Conservation (phyloP, 2,797 vertebrate genomes). For the Microtus agrestis region DNA sequence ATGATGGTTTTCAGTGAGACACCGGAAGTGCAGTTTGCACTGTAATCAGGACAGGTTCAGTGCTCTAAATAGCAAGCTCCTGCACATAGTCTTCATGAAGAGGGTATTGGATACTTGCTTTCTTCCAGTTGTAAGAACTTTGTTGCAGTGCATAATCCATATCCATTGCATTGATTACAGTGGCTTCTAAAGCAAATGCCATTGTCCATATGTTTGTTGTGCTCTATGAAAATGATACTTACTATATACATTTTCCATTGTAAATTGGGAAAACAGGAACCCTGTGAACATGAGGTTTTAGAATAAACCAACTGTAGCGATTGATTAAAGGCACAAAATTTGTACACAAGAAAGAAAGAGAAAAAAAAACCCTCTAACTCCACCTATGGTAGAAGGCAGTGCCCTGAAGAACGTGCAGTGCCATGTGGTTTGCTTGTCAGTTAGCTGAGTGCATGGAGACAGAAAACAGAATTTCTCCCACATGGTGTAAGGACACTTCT, state of each 20-base stretch:
- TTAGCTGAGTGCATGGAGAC: background rate
- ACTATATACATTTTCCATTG: background rate
- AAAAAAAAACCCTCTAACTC: rapidly evolving
- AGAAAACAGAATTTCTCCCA: background rate
- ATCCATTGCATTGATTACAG: background rate
- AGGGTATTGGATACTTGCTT: background rate
- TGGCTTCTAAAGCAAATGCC: background rate
- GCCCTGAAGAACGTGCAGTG: too few relatives aligned
- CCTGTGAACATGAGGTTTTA: background rate
- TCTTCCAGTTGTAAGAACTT: background rate
- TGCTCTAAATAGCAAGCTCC: background rate
- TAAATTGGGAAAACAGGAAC: background rate
- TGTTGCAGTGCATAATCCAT: rapidly evolving
- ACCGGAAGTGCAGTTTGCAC: background rate
- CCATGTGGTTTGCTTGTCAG: too few relatives aligned
- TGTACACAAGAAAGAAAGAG: background rate
- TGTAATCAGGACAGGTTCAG: background rate
- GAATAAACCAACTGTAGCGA: background rate
- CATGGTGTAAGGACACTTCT: background rate
- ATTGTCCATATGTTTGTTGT: background rate
- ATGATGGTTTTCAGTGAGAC: too few relatives aligned
- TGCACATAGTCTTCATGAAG: background rate
- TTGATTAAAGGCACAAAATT: background rate
- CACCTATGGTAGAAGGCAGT: rapidly evolving
- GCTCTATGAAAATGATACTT: rapidly evolving